These are phyloP conservation scores for Hafferia zeledoni DNA, from an alignment of 2,797 vertebrate species.

Conservation along the genomic window DNA sequence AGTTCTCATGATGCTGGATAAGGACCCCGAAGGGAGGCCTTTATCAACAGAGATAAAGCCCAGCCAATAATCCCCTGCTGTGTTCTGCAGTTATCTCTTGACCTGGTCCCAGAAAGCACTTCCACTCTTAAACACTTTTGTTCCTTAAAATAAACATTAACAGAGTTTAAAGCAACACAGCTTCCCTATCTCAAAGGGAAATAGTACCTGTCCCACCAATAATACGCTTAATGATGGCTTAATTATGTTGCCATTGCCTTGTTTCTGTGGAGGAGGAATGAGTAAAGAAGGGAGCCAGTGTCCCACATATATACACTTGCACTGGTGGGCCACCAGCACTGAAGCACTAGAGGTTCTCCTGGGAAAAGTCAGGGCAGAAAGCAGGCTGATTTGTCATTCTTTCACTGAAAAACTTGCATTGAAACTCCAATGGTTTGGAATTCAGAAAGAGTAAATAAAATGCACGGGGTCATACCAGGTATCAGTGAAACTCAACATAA, in stretches of 20 bases:
- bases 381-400: neutral
- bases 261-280: neutral
- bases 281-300: neutral
- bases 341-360: neutral
- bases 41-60: slow-evolving; percentile 61
- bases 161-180: slow-evolving; percentile 24
- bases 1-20: slow-evolving; percentile 49
- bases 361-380: neutral
- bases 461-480: neutral
- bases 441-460: neutral
- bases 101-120: slow-evolving; percentile 48
- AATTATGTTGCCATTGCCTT: neutral
- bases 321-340: neutral
- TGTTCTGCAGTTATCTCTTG: slow-evolving; percentile 45
- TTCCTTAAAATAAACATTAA: slow-evolving; percentile 69
- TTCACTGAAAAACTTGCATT: neutral
- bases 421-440: neutral
- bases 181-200: neutral
- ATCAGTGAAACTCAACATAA: neutral
- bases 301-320: accelerated
- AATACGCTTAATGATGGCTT: slow-evolving; percentile 1
- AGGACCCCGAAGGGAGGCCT: slow-evolving; percentile 40
- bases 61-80: slow-evolving; percentile 38
- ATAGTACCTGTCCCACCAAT: neutral
- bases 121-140: slow-evolving; percentile 58